Percentiles rank a stretch among this genome's conserved stretches.
phyloP scores from a whole-genome alignment of 2,888 invertebrate species.

The Thyatira batis region DNA sequence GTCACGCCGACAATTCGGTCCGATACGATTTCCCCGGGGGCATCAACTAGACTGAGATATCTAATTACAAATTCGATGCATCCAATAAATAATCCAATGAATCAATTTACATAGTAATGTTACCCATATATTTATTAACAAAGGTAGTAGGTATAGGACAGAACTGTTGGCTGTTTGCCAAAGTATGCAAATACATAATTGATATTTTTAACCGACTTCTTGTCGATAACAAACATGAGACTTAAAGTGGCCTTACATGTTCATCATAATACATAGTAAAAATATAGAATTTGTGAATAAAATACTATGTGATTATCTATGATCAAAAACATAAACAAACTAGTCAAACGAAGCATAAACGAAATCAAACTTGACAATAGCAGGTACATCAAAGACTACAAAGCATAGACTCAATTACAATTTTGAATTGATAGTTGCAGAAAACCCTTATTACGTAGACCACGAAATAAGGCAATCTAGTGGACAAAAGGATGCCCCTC shows the following conservation, averaged over 20 bases:
- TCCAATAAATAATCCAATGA: slow-evolving; percentile 75
- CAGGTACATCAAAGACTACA: slow-evolving; percentile 72
- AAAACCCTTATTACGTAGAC: slow-evolving; percentile 72
- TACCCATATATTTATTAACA: not conserved
- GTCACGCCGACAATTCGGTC: slow-evolving; percentile 59
- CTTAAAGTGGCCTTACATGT: slow-evolving; percentile 4
- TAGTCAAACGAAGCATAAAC: slow-evolving; percentile 44
- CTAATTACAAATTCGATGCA: slow-evolving; percentile 76
- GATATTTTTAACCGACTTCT: slow-evolving; percentile 18
- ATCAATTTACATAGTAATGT: slow-evolving; percentile 62
- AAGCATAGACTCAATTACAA: slow-evolving; percentile 68
- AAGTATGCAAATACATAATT: too few relatives aligned
- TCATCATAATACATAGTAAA: not conserved
- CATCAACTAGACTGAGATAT: slow-evolving; percentile 56
- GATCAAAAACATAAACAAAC: slow-evolving; percentile 39
- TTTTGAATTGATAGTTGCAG: slow-evolving; percentile 70
- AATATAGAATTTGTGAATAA: slow-evolving; percentile 17
- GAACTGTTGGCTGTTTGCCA: too few relatives aligned
- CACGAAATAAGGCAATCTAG: slow-evolving; percentile 77
- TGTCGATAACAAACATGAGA: slow-evolving; percentile 10
- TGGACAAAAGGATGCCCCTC: slow-evolving; percentile 74
- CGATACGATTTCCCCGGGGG: slow-evolving; percentile 70
- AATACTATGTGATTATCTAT: slow-evolving; percentile 34
- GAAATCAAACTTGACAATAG: slow-evolving; percentile 53
- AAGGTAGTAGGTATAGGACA: not conserved